Conservation (phyloP, 2,888 invertebrate genomes). For the Hipparchia semele region DNA sequence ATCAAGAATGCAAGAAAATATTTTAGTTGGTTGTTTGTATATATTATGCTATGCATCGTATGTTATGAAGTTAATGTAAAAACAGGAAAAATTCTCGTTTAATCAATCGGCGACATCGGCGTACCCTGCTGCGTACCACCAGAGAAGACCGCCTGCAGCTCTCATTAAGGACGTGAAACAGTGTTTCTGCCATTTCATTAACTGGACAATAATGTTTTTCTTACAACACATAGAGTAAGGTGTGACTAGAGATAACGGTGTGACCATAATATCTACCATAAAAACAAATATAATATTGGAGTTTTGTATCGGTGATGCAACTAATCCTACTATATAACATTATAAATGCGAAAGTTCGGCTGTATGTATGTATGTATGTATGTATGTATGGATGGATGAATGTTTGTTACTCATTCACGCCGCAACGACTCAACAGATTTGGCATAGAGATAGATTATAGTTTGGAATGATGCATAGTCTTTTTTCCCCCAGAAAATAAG, state of each 20-base stretch:
- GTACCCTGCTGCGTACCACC: constrained; percentile 25
- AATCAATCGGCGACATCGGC: constrained; percentile 12
- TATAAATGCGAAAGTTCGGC: too few relatives aligned
- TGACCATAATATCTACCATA: too few relatives aligned
- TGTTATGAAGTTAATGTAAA: background rate
- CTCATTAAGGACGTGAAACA: constrained; percentile 22
- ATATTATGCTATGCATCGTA: background rate
- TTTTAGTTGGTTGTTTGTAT: background rate
- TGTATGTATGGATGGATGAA: too few relatives aligned
- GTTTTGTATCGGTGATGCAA: too few relatives aligned
- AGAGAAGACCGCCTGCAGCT: constrained; percentile 16
- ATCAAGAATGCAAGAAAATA: background rate
- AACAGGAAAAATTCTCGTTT: background rate
- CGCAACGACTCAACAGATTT: too few relatives aligned
- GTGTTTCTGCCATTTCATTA: constrained; percentile 6
- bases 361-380: too few relatives aligned
- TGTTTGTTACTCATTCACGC: too few relatives aligned
- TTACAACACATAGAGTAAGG: background rate
- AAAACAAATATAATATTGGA: too few relatives aligned
- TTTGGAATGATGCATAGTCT: too few relatives aligned
- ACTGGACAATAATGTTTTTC: constrained; percentile 1
- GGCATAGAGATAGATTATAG: too few relatives aligned
- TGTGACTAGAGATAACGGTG: background rate
- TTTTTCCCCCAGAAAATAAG: too few relatives aligned
- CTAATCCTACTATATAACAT: too few relatives aligned